phyloP scores from a whole-genome alignment of 2,888 invertebrate species.

The Cerceris ruficornis region DNA sequence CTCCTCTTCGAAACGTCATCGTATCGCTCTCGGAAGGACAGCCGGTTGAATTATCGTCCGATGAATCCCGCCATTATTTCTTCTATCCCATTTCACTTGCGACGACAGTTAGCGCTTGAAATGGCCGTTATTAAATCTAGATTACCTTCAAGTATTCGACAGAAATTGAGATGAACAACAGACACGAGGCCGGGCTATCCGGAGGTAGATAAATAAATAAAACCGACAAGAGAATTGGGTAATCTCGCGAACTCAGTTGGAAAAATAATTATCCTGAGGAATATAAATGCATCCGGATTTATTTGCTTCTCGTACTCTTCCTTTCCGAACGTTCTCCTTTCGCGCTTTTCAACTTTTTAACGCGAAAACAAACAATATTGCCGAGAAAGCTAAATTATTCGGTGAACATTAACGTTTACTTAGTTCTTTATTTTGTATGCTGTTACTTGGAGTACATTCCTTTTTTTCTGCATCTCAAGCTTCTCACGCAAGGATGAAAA shows the following conservation, averaged over 20 bases:
- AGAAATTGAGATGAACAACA: slow-evolving; percentile 36
- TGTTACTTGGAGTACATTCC: too few species aligned
- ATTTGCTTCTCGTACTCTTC: neutral
- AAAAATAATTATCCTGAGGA: slow-evolving; percentile 32
- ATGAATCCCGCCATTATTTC: too few species aligned
- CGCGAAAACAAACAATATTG: too few species aligned
- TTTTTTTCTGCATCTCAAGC: too few species aligned
- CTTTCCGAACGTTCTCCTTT: neutral
- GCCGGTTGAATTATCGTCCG: too few species aligned
- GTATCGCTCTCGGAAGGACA: too few species aligned
- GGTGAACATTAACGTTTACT: too few species aligned
- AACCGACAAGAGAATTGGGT: slow-evolving; percentile 12
- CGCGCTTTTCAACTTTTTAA: neutral
- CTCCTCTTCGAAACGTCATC: too few species aligned
- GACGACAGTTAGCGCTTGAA: neutral
- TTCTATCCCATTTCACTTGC: neutral
- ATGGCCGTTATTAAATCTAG: slow-evolving; percentile 3
- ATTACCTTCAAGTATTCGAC: slow-evolving; percentile 15
- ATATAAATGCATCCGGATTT: slow-evolving; percentile 17
- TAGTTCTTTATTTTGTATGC: too few species aligned
- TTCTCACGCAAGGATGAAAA: too few species aligned
- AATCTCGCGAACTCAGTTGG: slow-evolving; percentile 8
- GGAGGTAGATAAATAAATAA: slow-evolving; percentile 34
- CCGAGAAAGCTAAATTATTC: too few species aligned
- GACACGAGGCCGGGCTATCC: neutral